Base-by-base conservation (phyloP, 2,113 vertebrate genomes). In the Orientallactaga bullata region DNA sequence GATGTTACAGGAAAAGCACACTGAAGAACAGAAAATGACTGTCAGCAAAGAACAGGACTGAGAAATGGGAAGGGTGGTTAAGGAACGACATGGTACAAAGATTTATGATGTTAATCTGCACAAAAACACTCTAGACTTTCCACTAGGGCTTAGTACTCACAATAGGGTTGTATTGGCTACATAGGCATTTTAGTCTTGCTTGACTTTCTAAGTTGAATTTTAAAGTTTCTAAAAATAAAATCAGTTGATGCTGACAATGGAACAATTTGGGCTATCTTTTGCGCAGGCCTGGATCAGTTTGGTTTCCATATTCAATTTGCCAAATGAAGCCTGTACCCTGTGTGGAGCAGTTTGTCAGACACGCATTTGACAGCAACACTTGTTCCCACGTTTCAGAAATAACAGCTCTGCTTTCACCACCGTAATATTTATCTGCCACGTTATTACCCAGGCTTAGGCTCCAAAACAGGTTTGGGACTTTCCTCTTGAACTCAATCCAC, bases 371-470 rank as follows among this genome's bases (percentile, higher is more conserved):
- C 74, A 95, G 85, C 32, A 94, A 90, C 63, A 85, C 91, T 98
- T 97, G 24, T 96, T 95, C 95, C 94, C 91, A 60, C 32, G 20
- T 94, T 94, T 97, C 95, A 96, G 93, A 95, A 96, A 84, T 94
- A 97, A 97, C 26, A 96, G 86, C 42, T 84, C 66, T 80, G 93
- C 97, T 96, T 97, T 96, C 96, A 97, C 74, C 85, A 97, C 90
- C 35, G 55, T 92, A 77, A 88, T 95, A 96, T 97, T 97, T 96
- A 97, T 92, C 93, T 93, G 87, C 85, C 85, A 58, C 92, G 95
- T 97, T 95, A 96, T 93, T 96, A 97, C 83, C 76, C 94, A 94
- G 76, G n/a, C 68, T 96, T 81, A 78, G 94, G 93, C 85, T 96
- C 84, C 91, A 95, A 80, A 15, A 81, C 60, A 72, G 68, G n/a